Evolutionary conservation across 1,140 invertebrate species (phyloP).

Genomic region (Drosophila lowei): DNA sequence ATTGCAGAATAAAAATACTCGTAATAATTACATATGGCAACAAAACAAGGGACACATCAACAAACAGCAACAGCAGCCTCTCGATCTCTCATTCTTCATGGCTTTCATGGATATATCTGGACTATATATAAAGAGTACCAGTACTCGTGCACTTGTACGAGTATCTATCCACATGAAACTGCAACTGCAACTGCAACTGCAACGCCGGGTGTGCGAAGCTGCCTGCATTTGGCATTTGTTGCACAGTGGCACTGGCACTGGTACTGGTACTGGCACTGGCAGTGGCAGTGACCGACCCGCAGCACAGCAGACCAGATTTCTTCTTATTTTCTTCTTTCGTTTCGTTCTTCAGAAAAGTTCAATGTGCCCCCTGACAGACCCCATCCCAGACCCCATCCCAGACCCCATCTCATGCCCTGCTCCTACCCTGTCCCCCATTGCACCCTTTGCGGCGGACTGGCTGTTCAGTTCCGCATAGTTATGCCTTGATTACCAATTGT

Average conservation of each 20-base stretch:
- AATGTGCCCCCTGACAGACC: conserved; percentile 62
- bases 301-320: conserved; percentile 57
- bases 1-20: conserved; percentile 27
- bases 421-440: not conserved
- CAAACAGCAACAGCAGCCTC: conserved; percentile 4
- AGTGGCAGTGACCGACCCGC: conserved; percentile 68
- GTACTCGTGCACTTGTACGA: too few species aligned
- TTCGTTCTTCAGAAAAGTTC: conserved; percentile 57
- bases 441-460: conserved; percentile 16
- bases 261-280: conserved; percentile 23
- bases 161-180: not conserved
- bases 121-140: too few species aligned
- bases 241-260: conserved; percentile 27
- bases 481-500: conserved; percentile 6
- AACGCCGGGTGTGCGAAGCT: not conserved
- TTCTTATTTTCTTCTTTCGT: conserved; percentile 23
- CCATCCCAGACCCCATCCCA: conserved; percentile 13
- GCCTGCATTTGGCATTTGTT: conserved; percentile 8
- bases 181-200: not conserved
- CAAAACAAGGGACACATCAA: conserved; percentile 5
- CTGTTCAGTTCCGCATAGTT: conserved; percentile 63
- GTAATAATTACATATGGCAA: conserved; percentile 29
- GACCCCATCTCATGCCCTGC: not conserved
- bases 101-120: too few species aligned
- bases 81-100: not conserved